Evolutionary conservation across 2,888 invertebrate species (phyloP).

Genomic region (Stegana nigrithorax): DNA sequence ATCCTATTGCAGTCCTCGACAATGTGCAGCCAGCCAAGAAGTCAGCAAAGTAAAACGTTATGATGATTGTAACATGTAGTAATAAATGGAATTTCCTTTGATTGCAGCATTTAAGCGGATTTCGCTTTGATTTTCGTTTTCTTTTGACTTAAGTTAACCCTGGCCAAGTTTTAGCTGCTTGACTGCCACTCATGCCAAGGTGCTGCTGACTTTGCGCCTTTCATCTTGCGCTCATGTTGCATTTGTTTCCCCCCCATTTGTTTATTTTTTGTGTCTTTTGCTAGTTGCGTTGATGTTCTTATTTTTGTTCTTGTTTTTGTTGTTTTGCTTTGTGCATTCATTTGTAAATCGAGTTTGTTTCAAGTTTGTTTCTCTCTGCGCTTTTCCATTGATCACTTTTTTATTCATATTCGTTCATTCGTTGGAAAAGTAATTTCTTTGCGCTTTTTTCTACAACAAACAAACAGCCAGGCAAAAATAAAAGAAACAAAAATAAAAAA

Average conservation of each 20-base stretch:
- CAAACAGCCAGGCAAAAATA: slow-evolving; percentile 23
- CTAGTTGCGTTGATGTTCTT: too few species aligned
- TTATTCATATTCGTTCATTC: slow-evolving; percentile 63
- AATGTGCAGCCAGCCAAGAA: too few species aligned
- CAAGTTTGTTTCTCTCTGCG: background rate
- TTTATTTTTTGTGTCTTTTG: slow-evolving; percentile 40
- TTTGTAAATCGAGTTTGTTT: slow-evolving; percentile 44
- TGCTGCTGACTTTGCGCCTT: background rate
- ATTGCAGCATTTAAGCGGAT: too few species aligned
- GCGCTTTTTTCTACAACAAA: slow-evolving; percentile 46
- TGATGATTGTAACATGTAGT: too few species aligned
- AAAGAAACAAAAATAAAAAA: slow-evolving; percentile 10
- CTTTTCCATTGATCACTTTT: slow-evolving; percentile 59
- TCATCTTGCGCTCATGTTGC: background rate
- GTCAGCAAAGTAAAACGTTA: too few species aligned
- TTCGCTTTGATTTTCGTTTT: too few species aligned
- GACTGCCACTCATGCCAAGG: background rate
- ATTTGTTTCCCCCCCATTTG: background rate
- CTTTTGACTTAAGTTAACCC: too few species aligned
- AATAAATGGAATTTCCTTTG: too few species aligned
- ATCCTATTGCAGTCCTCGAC: too few species aligned
- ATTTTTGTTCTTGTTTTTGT: too few species aligned
- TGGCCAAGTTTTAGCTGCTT: too few species aligned
- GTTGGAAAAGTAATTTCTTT: slow-evolving; percentile 65
- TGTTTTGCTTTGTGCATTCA: slow-evolving; percentile 50